Conservation (phyloP, 2,888 invertebrate genomes). For the Scrobipalpa atriplicella region DNA sequence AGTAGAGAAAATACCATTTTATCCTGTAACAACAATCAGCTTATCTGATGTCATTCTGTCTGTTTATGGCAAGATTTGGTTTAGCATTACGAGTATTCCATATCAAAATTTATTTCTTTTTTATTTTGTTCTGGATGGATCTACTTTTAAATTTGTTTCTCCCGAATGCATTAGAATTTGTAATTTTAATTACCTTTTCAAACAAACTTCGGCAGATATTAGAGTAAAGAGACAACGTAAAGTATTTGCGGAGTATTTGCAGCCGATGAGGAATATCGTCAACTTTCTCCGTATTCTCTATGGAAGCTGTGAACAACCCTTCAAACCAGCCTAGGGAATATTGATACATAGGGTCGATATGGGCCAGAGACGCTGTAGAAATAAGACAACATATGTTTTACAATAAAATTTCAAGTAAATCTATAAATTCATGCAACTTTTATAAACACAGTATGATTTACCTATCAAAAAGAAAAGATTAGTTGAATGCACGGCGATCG, state of each 20-base stretch:
- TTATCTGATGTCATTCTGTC: too few species aligned
- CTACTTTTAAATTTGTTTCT: too few species aligned
- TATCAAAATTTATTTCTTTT: too few species aligned
- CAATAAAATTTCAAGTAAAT: too few species aligned
- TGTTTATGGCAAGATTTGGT: too few species aligned
- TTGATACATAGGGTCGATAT: conserved; percentile 99
- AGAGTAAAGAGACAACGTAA: conserved; percentile 95
- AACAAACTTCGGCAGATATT: conserved; percentile 97
- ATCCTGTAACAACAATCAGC: conserved; percentile 86
- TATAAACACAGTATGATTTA: conserved; percentile 50
- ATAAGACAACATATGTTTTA: not conserved
- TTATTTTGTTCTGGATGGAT: too few species aligned
- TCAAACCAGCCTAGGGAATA: conserved; percentile 98
- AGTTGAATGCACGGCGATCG: conserved; percentile 94
- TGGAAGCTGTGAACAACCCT: conserved; percentile 91
- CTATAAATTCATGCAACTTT: too few species aligned
- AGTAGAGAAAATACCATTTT: conserved; percentile 94
- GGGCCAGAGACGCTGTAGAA: conserved; percentile 88
- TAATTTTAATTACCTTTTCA: conserved; percentile 95
- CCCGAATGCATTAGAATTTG: too few species aligned
- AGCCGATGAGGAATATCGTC: conserved; percentile 90
- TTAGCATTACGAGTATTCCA: too few species aligned
- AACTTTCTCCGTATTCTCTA: conserved; percentile 93
- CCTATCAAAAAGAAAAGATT: conserved; percentile 96
- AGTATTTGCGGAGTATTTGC: conserved; percentile 88